Conservation (phyloP, 1,140 invertebrate genomes). For the Drosophila malerkotliana region DNA sequence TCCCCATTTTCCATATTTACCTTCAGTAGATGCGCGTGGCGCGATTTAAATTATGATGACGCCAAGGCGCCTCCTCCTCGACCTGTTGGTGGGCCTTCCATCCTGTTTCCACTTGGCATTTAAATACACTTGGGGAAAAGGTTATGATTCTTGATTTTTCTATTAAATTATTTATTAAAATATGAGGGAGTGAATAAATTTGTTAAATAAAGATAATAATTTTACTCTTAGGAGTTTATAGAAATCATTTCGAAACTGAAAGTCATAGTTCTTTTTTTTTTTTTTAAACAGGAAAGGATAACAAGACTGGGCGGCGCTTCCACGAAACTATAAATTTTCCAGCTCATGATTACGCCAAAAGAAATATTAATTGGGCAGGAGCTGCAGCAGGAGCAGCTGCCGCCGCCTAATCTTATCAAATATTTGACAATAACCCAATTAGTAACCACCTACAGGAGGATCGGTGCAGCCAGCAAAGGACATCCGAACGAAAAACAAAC, state of each 20-base stretch:
- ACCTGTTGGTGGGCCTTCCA: slow-evolving; percentile 35
- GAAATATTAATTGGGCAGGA: slow-evolving; percentile 49
- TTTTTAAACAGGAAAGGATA: slow-evolving; percentile 61
- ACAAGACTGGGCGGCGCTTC: slow-evolving; percentile 54
- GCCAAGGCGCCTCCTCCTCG: slow-evolving; percentile 44
- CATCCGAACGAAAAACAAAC: slow-evolving; percentile 41
- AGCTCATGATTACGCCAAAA: slow-evolving; percentile 42
- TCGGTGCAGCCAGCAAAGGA: slow-evolving; percentile 18
- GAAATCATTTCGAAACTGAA: neutral
- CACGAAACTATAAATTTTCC: slow-evolving; percentile 68
- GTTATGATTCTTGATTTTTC: too few relatives aligned
- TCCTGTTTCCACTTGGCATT: slow-evolving; percentile 23
- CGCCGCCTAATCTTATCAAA: slow-evolving; percentile 70
- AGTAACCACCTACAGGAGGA: slow-evolving; percentile 74
- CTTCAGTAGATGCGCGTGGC: slow-evolving; percentile 55
- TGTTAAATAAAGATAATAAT: neutral
- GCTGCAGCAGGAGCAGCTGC: slow-evolving; percentile 48
- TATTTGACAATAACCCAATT: slow-evolving; percentile 80
- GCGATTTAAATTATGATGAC: slow-evolving; percentile 78
- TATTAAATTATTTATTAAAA: neutral
- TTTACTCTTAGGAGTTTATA: neutral
- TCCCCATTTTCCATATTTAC: slow-evolving; percentile 60
- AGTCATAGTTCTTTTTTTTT: slow-evolving; percentile 2
- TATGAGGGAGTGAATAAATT: neutral
- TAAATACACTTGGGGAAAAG: slow-evolving; percentile 16